These are phyloP conservation scores for Oceanodroma tethys DNA, from an alignment of 2,113 vertebrate species.

Conservation along the genomic window DNA sequence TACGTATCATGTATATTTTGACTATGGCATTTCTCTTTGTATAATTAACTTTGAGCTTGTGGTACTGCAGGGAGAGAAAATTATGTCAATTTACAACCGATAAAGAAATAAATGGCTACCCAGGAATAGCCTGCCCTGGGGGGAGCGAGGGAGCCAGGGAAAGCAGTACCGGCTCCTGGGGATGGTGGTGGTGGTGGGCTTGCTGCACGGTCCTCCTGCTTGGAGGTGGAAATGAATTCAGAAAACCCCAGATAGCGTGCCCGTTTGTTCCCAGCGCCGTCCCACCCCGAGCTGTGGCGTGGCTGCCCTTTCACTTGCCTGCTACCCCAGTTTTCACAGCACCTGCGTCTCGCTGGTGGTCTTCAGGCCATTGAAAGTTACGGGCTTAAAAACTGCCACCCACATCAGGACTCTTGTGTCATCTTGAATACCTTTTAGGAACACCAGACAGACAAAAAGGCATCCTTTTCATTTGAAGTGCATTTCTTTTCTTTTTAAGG, in stretches of 20 bases:
- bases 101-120: background rate
- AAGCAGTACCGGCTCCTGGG: background rate
- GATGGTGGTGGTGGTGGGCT: background rate
- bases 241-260: background rate
- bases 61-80: constrained; percentile 26
- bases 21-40: constrained; percentile 76
- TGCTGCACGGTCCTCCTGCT: background rate
- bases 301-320: background rate
- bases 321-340: background rate
- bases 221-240: background rate
- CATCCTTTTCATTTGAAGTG: constrained; percentile 67
- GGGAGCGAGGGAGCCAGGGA: background rate
- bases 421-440: constrained; percentile 45
- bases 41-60: constrained; percentile 30
- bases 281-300: background rate
- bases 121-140: background rate
- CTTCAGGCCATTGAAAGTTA: background rate
- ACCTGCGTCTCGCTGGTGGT: background rate
- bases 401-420: constrained; percentile 22
- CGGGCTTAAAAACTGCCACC: constrained; percentile 52
- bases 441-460: background rate
- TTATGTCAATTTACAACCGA: background rate
- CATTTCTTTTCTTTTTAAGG: constrained; percentile 62
- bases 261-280: background rate
- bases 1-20: constrained; percentile 76